Base-by-base conservation (phyloP, 2,888 invertebrate genomes). In the Pediacus dermestoides region DNA sequence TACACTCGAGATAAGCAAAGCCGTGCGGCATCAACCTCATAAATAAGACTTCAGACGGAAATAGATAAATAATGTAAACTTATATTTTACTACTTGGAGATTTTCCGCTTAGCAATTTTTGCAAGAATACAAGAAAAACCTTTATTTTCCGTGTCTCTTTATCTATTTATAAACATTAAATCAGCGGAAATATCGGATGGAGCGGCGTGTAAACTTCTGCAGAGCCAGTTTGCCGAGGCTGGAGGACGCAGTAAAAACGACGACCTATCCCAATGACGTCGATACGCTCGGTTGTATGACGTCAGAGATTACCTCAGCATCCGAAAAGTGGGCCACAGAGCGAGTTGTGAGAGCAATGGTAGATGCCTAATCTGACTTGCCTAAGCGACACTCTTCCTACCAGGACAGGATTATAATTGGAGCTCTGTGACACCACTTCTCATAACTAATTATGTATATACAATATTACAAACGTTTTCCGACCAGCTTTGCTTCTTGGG, bases 181-280 rank as follows among this genome's bases (percentile, higher is more conserved):
- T 18, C 21, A 18, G n/a, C 21, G n/a, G 21, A 18, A n/a, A 18
- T 18, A 18, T 18, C 21, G n/a, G 21, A 18, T 7, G 21, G n/a
- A 18, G 21, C 21, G 21, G 21, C 21, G 21, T 18, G 21, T 18
- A 18, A 18, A 18, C 21, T 11, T 4, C 21, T 2, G n/a, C 21
- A 33, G 15, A n/a, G 2, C 34, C 13, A n/a, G 6, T 18, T 18
- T 16, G 6, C n/a, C 6, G 10, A 12, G 2, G 7, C 8, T 13
- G n/a, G n/a, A n/a, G n/a, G n/a, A 16, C 11, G 9, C 16, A 35
- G 14, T 13, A 10, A 33, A 16, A 25, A 16, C 26, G 22, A 31
- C 42, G 43, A 48, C 48, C 46, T 48, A 46, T 44, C 48, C 33
- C 45, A 46, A 44, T 44, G 46, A 42, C 32, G 48, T 46, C 42